Conservation (phyloP, 2,113 vertebrate species). For the Junco hyemalis region DNA sequence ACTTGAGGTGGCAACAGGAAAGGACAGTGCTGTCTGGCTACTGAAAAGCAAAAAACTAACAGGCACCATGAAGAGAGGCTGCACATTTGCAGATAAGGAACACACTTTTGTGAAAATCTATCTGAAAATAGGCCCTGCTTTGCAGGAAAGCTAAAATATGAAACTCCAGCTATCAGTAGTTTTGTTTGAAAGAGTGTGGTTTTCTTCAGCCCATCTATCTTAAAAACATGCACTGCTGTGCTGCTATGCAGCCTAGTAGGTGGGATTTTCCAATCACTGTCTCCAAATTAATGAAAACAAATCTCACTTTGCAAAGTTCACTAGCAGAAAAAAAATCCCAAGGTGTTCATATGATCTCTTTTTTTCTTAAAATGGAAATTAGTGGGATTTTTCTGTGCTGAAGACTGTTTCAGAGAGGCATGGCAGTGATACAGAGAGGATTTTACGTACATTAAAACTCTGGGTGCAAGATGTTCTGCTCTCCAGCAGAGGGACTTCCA, state of each 20-base stretch:
- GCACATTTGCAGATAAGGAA: neutral
- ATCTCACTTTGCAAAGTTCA: neutral
- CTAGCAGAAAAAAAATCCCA: neutral
- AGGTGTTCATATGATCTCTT: neutral
- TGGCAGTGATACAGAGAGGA: neutral
- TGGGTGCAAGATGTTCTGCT: neutral
- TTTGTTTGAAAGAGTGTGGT: neutral
- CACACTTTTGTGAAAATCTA: neutral
- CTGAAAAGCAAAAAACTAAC: neutral
- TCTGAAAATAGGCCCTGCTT: neutral
- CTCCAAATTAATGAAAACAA: neutral
- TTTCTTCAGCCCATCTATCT: neutral
- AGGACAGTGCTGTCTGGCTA: neutral
- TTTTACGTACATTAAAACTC: neutral
- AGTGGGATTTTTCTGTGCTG: neutral
- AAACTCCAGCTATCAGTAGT: neutral
- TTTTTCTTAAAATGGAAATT: neutral
- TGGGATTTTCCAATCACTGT: neutral
- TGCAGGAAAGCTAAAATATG: neutral
- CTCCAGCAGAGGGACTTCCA: constrained; percentile 10
- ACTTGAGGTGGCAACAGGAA: neutral
- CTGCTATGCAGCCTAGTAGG: neutral
- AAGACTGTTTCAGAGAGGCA: neutral
- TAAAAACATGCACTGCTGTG: too few species aligned
- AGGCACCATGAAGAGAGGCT: neutral